phyloP scores from a whole-genome alignment of 2,113 vertebrate species.

The Tringa solitaria region DNA sequence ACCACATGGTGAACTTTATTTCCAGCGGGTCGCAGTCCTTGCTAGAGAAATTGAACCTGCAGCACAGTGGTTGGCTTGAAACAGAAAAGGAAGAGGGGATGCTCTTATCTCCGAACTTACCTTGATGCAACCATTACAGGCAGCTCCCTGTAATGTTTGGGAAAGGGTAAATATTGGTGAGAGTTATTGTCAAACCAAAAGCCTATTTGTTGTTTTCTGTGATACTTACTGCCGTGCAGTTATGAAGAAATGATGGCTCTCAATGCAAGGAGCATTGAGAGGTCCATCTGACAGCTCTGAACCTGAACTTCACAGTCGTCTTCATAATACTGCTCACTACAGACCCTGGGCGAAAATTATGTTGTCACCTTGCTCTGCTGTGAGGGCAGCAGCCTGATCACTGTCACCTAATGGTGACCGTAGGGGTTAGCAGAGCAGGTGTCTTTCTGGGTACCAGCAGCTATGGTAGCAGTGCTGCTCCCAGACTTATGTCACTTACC shows the following conservation, averaged over 20 bases:
- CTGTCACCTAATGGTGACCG: rapidly evolving
- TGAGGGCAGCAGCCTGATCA: not conserved
- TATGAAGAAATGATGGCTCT: not conserved
- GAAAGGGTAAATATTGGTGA: not conserved
- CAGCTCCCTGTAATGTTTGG: not conserved
- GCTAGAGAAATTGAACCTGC: not conserved
- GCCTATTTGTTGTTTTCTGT: not conserved
- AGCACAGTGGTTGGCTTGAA: not conserved
- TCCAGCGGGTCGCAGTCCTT: not conserved
- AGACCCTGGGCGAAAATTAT: not conserved
- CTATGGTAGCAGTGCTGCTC: not conserved
- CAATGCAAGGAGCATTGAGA: rapidly evolving
- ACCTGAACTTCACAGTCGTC: not conserved
- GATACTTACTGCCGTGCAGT: not conserved
- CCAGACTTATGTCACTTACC: not conserved
- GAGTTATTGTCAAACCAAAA: not conserved
- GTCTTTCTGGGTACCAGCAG: not conserved
- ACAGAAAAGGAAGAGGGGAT: not conserved
- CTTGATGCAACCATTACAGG: not conserved
- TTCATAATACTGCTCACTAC: not conserved
- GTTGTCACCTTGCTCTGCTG: not conserved
- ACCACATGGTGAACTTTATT: not conserved
- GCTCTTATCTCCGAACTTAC: not conserved
- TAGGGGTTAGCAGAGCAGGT: rapidly evolving
- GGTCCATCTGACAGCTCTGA: not conserved